phyloP scores from a whole-genome alignment of 2,888 invertebrate species.

The Erynnis tages region DNA sequence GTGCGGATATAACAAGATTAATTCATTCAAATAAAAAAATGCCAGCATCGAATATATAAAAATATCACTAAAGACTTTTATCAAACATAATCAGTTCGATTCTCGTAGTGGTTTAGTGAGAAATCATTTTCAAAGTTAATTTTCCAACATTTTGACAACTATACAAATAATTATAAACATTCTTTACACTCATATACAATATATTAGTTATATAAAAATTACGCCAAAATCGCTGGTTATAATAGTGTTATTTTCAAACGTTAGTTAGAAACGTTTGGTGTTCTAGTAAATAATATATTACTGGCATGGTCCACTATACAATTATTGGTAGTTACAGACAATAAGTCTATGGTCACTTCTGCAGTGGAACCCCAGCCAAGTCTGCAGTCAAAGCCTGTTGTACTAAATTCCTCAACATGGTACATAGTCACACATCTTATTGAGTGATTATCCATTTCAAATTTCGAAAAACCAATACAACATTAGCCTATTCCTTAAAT shows the following conservation, averaged over 20 bases:
- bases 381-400: too few relatives aligned
- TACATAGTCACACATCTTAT: too few relatives aligned
- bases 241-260: background rate
- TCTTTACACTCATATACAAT: background rate
- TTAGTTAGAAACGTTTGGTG: background rate
- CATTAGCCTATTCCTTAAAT: too few relatives aligned
- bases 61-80: constrained; percentile 2
- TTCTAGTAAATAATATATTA: background rate
- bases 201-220: background rate
- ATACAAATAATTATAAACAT: background rate
- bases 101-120: background rate
- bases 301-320: background rate
- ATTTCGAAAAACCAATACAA: too few relatives aligned
- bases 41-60: constrained; percentile 16
- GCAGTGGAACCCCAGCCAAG: too few relatives aligned
- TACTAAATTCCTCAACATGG: too few relatives aligned
- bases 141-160: background rate
- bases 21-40: constrained; percentile 7
- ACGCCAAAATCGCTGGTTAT: background rate
- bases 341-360: too few relatives aligned
- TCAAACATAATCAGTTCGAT: background rate
- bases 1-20: background rate
- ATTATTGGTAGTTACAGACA: background rate
- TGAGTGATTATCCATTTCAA: too few relatives aligned
- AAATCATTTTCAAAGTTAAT: background rate